Base-by-base conservation (phyloP, 2,888 invertebrate genomes). In the Acanthacorydalis orientalis region DNA sequence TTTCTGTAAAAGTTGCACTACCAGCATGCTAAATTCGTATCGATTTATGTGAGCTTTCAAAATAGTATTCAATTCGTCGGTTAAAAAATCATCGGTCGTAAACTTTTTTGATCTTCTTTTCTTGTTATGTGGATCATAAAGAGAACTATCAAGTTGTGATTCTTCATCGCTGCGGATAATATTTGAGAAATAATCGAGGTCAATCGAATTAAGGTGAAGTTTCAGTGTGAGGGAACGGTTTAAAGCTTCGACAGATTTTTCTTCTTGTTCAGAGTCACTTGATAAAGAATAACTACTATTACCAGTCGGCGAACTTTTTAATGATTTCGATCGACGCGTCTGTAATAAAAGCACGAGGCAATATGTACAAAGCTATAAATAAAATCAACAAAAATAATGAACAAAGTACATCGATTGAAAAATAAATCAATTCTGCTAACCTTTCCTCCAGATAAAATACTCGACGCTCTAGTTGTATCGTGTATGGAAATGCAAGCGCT, bases 131-230 rank as follows among this genome's bases (percentile, higher is more conserved):
- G 53, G 47, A 39, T 51, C 49, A 10, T 48, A 51, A 14, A 48
- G 37, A n/a, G 48, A 34, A 16, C 39, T 34, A 12, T 42, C 43
- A 9, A 44, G 46, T n/a, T 47, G 31, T 14, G 52, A 46, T 48
- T 70, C 69, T 50, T 68, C 68, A 47, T 68, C 69, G 53, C 68
- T 68, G 7, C 68, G 54, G 0, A 69, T 62, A 1, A 67, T 66
- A 0, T 72, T 70, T 44, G 74, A 72, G 58, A 76, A 77, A 57
- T 77, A 77, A 49, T 74, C 73, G 57, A 78, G 77, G 57, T 76
- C 74, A 62, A 76, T 76, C 43, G 68, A 68, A 33, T 74, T 72
- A n/a, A 73, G 55, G 50, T 69, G 65, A 48, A 75, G 70, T 57
- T 74, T 74, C 43, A 77, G 61, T 7, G 72, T 66, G 48, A 74